phyloP scores from a whole-genome alignment of 2,797 vertebrate species.

The Syncerus caffer region DNA sequence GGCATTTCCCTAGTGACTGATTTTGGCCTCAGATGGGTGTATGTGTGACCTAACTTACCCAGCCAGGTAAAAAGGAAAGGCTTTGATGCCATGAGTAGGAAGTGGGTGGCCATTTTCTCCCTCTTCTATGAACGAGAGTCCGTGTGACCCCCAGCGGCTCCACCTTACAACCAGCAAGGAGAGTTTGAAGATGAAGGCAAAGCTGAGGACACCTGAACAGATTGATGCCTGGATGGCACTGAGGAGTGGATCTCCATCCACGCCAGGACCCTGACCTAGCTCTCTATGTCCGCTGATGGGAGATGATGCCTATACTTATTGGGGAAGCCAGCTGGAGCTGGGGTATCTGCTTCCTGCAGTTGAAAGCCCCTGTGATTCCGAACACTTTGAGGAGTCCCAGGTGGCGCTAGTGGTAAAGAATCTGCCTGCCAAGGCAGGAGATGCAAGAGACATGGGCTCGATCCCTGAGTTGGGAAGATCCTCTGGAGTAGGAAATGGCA shows the following conservation, averaged over 20 bases:
- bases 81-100: background rate
- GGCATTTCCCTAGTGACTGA: background rate
- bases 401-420: background rate
- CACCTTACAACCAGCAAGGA: background rate
- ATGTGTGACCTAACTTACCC: background rate
- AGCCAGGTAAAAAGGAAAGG: background rate
- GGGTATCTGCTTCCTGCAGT: background rate
- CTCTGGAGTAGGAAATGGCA: background rate
- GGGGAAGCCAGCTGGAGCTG: background rate
- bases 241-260: background rate
- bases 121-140: background rate
- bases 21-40: background rate
- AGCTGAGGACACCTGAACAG: background rate
- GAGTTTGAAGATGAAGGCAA: background rate
- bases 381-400: background rate
- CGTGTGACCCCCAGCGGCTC: background rate
- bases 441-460: fast-evolving
- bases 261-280: background rate
- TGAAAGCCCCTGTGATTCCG: background rate
- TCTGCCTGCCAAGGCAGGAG: background rate
- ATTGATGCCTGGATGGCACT: fast-evolving
- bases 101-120: background rate
- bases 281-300: background rate
- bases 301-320: background rate
- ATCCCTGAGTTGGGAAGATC: background rate